Conservation (phyloP, 1,140 invertebrate species). For the Stenopsyche tienmushanensis region DNA sequence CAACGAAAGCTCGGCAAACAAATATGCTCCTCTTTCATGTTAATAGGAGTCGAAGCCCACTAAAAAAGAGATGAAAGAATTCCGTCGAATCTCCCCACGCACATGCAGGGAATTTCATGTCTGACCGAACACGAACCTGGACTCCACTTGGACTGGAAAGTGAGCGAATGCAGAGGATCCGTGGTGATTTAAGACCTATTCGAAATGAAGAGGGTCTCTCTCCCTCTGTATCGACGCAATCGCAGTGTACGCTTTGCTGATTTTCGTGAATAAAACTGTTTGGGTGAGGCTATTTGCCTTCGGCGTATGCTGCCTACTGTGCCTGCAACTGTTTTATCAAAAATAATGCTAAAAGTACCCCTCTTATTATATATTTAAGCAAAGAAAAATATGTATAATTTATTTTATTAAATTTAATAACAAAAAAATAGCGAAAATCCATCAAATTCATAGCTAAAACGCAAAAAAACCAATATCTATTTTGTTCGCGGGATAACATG, state of each 20-base stretch:
- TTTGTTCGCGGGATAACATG: no score
- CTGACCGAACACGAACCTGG: conserved; percentile 9
- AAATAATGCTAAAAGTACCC: no score
- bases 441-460: no score
- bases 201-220: background rate
- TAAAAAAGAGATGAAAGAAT: background rate
- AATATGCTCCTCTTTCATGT: no score
- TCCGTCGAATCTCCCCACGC: background rate
- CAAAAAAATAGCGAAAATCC: no score
- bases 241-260: conserved; percentile 37
- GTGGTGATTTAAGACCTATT: background rate
- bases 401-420: no score
- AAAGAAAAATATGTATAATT: no score
- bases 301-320: background rate
- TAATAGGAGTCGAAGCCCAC: no score
- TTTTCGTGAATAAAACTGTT: conserved; percentile 39
- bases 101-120: conserved; percentile 36
- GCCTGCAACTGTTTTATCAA: no score
- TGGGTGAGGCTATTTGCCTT: conserved; percentile 19
- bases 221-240: conserved; percentile 36
- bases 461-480: no score
- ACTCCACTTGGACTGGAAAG: conserved; percentile 1
- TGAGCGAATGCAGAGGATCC: background rate
- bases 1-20: no score
- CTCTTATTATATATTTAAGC: no score